phyloP scores from a whole-genome alignment of 2,797 vertebrate species.

The Poecile montanus region DNA sequence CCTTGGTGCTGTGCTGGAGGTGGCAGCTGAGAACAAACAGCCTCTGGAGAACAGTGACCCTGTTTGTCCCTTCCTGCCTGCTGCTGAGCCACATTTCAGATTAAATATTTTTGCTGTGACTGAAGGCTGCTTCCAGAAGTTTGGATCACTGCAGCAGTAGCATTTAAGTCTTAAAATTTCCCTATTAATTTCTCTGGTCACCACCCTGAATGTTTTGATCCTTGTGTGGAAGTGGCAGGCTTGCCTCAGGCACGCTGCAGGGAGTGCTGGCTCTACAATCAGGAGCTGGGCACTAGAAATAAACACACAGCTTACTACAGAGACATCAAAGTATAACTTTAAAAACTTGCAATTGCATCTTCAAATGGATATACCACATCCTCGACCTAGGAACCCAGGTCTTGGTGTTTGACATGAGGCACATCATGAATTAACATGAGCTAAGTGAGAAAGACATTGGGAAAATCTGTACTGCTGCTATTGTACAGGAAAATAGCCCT shows the following conservation, averaged over 20 bases:
- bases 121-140: background rate
- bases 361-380: background rate
- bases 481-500: background rate
- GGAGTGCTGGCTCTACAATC: background rate
- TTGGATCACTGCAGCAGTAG: background rate
- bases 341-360: background rate
- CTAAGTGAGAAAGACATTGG: background rate
- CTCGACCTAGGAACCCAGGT: background rate
- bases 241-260: background rate
- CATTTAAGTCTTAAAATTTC: background rate
- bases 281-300: background rate
- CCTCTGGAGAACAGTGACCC: background rate
- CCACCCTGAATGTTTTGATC: background rate
- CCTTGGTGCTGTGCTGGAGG: background rate
- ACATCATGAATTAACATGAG: background rate
- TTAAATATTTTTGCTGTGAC: background rate
- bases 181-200: background rate
- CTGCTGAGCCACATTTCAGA: background rate
- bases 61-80: background rate
- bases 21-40: background rate
- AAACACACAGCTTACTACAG: background rate
- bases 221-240: background rate
- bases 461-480: background rate
- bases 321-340: background rate
- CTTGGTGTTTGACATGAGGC: background rate